A percentile compares a stretch with the other conserved stretches of the same genome.
These are phyloP conservation scores for Bombus superbus DNA, from an alignment of 1,140 invertebrate genomes.

Conservation along the genomic window DNA sequence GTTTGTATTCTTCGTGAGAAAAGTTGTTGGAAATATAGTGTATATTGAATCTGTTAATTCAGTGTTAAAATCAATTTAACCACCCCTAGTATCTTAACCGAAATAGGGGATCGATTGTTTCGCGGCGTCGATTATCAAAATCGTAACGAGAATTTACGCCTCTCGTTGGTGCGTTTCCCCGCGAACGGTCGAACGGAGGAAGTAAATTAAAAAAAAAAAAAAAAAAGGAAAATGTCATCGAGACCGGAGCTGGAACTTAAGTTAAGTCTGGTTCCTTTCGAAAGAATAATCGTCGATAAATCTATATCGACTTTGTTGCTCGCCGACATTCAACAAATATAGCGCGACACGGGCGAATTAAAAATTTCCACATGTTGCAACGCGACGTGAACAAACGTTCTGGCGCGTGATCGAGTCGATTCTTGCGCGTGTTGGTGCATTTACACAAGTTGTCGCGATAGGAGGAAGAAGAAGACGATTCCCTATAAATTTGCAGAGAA, in stretches of 20 bases:
- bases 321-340: not conserved
- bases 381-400: constrained; percentile 2
- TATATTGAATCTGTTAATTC: too few relatives aligned
- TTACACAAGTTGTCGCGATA: constrained; percentile 24
- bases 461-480: constrained; percentile 35
- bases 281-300: not conserved
- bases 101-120: too few relatives aligned
- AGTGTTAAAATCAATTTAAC: too few relatives aligned
- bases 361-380: not conserved
- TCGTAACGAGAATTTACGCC: too few relatives aligned
- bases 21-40: too few relatives aligned
- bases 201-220: not conserved
- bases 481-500: constrained; percentile 59
- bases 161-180: too few relatives aligned
- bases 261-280: not conserved
- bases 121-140: too few relatives aligned
- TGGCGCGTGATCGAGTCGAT: not conserved
- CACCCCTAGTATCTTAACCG: too few relatives aligned
- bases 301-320: not conserved
- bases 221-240: not conserved
- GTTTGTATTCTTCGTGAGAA: too few relatives aligned
- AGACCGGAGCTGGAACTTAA: too few relatives aligned
- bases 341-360: not conserved
- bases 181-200: too few relatives aligned
- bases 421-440: not conserved